A percentile compares a stretch with the other conserved stretches of the same genome.
Evolutionary conservation across 2,797 vertebrate species (phyloP).

Genomic region (Otolemur crassicaudatus): DNA sequence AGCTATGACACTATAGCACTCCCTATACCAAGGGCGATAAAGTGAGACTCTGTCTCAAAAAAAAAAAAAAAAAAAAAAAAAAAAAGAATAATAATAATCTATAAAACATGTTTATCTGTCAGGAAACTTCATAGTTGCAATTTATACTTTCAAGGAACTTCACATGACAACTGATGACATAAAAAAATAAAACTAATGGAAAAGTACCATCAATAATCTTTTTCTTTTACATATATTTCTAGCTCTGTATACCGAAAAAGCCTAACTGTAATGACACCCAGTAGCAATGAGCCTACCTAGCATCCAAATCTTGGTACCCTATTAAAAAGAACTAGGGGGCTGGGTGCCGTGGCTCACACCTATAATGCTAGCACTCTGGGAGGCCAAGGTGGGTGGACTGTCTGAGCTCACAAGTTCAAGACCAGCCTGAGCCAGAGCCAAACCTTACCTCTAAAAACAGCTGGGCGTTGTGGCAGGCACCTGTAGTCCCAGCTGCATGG

Average conservation of each 20-base stretch:
- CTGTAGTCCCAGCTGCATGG: too few species aligned
- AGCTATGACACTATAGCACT: too few species aligned
- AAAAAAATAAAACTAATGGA: background rate
- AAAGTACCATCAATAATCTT: background rate
- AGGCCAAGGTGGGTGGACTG: too few species aligned
- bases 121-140: background rate
- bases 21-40: too few species aligned
- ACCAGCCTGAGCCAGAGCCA: too few species aligned
- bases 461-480: too few species aligned
- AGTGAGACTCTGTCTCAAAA: too few species aligned
- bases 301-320: background rate
- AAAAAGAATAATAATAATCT: background rate
- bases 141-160: background rate
- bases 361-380: too few species aligned
- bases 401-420: too few species aligned
- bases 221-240: background rate
- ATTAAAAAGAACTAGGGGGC: background rate
- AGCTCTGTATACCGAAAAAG: background rate
- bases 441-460: too few species aligned
- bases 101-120: background rate
- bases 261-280: background rate
- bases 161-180: background rate
- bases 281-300: background rate
- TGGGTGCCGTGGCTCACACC: too few species aligned
- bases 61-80: too few species aligned